Base-by-base conservation (phyloP, 2,888 invertebrate species). In the Acronicta leporina region DNA sequence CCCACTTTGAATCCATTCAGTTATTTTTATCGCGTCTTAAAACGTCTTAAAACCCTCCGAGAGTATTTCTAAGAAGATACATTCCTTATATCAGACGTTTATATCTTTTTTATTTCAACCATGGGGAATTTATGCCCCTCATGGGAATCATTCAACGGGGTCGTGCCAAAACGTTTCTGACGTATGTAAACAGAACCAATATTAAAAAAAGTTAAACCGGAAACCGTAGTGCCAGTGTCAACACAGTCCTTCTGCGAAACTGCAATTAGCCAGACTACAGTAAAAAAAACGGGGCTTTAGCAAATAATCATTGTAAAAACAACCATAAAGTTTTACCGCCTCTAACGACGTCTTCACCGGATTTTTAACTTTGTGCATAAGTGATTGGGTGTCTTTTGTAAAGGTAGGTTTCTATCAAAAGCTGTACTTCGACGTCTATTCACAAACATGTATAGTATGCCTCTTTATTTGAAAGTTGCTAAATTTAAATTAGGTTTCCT, bases 231-330 rank as follows among this genome's bases (percentile, higher is more conserved):
- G 77, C 77, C 83, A 85, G 79, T 86, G 87, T 89, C 88, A 92
- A 92, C 85, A 90, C 62, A 62, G 71, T 73, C 90, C 90, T 92
- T 92, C 92, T 84, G 82, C 87, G 91, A 91, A 92, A 86, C 84
- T 80, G 80, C 85, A 85, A 88, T 88, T 87, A 86, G 85, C 77
- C 65, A 63, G 69, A 40, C 63, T 68, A 65, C 59, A 63, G 58
- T 76, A 73, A 72, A 78, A 73, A 73, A 76, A 72, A 73, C 65
- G 62, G 47, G 55, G 43, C 66, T 73, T 72, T 74, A 70, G 58
- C 68, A 68, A 78, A 76, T 65, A 73, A 64, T 57, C 20, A n/a
- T 27, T 52, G 51, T 69, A 57, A 66, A 61, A 77, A 64, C 57
- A 51, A 43, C 58, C 52, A 11, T 57, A 67, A 71, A 71, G 67